A percentile compares a stretch with the other conserved stretches of the same genome.
Conservation (phyloP, 2,797 vertebrate species). For the Ctenopoma multispine region DNA sequence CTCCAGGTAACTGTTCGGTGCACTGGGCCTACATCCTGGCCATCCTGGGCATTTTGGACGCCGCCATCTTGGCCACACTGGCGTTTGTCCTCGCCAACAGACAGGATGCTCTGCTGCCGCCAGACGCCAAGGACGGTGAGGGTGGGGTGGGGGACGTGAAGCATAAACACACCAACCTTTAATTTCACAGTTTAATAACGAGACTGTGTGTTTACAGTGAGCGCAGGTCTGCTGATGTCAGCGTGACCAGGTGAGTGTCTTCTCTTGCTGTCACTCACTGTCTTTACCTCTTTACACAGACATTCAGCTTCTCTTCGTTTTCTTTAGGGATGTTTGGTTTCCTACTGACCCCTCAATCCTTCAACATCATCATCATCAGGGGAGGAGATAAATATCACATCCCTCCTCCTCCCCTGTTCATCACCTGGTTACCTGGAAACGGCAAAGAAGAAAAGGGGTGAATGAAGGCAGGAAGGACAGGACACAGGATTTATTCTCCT, state of each 20-base stretch:
- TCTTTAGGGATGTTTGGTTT: not conserved
- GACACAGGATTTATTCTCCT: too few relatives aligned
- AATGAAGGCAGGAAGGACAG: too few relatives aligned
- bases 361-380: constrained; percentile 7
- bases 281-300: constrained; percentile 23
- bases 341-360: not conserved
- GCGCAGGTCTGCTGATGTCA: constrained; percentile 74
- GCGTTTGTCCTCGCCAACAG: constrained; percentile 89
- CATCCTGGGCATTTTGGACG: constrained; percentile 85
- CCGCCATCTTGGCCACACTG: constrained; percentile 84
- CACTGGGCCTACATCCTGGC: constrained; percentile 89
- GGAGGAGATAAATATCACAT: not conserved
- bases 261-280: not conserved
- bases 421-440: constrained; percentile 9
- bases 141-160: too few relatives aligned
- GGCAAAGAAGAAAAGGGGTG: not conserved
- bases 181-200: not conserved
- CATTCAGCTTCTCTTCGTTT: not conserved
- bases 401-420: not conserved
- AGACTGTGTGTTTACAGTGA: constrained; percentile 62
- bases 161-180: not conserved
- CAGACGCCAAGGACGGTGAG: constrained; percentile 82
- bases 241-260: constrained; percentile 57
- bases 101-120: constrained; percentile 86
- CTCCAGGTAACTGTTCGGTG: constrained; percentile 84